Base-by-base conservation (phyloP, 2,888 invertebrate genomes). In the Heliconius ethilla region DNA sequence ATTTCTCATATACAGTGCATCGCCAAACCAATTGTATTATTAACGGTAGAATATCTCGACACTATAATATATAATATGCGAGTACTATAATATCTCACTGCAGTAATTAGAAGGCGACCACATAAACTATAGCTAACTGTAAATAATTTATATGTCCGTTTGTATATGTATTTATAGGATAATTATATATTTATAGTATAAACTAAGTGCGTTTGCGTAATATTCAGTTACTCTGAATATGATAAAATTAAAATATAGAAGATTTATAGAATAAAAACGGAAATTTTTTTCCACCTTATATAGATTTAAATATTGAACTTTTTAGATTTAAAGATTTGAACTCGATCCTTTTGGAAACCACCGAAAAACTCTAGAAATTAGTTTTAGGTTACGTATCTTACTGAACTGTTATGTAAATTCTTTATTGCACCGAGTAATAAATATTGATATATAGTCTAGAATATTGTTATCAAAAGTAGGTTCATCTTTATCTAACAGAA, bases 61-160 rank as follows among this genome's bases (percentile, higher is more conserved):
- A 73, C 9, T 27, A 27, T 27, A 27, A 27, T 27, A 27, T 27
- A 27, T 27, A 27, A 27, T 27, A 27, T 62, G 40, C 59, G 37
- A 25, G 73, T 62, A 33, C 72, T 72, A 62, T 59, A 51, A 51
- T 72, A 62, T 62, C 73, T 73, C 62, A 59, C 62, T 59, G 40
- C 62, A 25, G 62, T 73, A 62, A 73, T 73, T 73, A 73, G 73
- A 73, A 62, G 62, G 73, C 73, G 33, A 13, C n/a, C 73, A 73
- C 73, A 62, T 62, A 73, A 37, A 62, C 73, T 73, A 59, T 73
- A 62, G 25, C 33, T 33, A 33, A 1, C 9, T 25, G 18, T 37
- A 37, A 62, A 73, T 73, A 62, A 37, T 25, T 33, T 33, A 73
- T 59, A 25, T n/a, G 37, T 59, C 59, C 15, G 4, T 33, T 33